These are phyloP conservation scores for Machimus atricapillus DNA, from an alignment of 2,888 invertebrate species.

Conservation along the genomic window DNA sequence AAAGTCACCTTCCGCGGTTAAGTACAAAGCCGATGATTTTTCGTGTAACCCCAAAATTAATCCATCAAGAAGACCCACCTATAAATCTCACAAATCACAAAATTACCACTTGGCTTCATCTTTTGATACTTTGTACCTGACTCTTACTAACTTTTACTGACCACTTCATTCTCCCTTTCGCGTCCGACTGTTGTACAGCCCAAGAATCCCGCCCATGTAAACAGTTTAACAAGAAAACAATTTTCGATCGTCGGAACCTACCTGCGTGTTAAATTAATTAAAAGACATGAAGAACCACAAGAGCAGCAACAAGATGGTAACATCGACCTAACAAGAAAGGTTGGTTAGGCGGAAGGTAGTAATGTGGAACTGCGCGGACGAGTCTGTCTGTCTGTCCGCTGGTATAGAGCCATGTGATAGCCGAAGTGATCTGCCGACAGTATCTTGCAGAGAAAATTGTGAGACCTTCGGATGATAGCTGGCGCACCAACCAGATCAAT, in stretches of 20 bases:
- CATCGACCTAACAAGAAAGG: slow-evolving; percentile 38
- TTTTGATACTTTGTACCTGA: slow-evolving; percentile 40
- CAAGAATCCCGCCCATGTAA: slow-evolving; percentile 45
- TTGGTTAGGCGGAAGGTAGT: slow-evolving; percentile 33
- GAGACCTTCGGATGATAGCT: slow-evolving; percentile 22
- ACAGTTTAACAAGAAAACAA: slow-evolving; percentile 47
- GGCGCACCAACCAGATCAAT: slow-evolving; percentile 35
- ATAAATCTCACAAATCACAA: slow-evolving; percentile 45
- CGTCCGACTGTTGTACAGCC: slow-evolving; percentile 8
- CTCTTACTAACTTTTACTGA: slow-evolving; percentile 13
- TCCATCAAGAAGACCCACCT: slow-evolving; percentile 45
- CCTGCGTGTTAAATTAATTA: slow-evolving; percentile 48
- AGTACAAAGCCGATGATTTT: neutral
- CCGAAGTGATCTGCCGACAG: slow-evolving; percentile 36
- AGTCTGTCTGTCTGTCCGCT: neutral
- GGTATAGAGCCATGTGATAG: slow-evolving; percentile 7
- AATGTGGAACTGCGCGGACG: neutral
- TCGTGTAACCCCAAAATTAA: slow-evolving; percentile 43
- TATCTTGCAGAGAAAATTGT: slow-evolving; percentile 34
- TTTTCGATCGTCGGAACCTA: slow-evolving; percentile 44
- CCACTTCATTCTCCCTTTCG: slow-evolving; percentile 25
- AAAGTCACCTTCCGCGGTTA: neutral
- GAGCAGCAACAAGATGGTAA: slow-evolving; percentile 25
- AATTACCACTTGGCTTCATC: slow-evolving; percentile 44
- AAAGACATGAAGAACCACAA: slow-evolving; percentile 45